Base-by-base conservation (phyloP, 1,140 invertebrate genomes). In the Lerema accius region DNA sequence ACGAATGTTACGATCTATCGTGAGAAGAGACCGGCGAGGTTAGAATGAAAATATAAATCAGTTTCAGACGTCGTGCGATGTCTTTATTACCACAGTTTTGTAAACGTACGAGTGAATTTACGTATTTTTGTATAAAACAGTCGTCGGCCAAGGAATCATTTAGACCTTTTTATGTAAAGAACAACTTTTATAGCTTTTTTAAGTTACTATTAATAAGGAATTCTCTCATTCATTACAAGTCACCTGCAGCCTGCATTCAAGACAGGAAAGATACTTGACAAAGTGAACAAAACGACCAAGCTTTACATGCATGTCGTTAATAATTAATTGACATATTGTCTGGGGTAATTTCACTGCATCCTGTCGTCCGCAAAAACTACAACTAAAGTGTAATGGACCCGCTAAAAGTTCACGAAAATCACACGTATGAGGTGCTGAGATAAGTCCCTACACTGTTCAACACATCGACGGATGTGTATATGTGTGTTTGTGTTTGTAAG, bases 381-480 rank as follows among this genome's bases (percentile, higher is more conserved):
- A 58, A 76, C 15, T 70, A 65, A 67, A 53, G 55, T 15, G 48
- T 63, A 59, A 63, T 62, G 53, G 62, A 67, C 55, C 56, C 56
- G 69, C 68, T 68, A 71, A 80, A 82, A 81, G 74, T 82, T 70
- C 73, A 83, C 78, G 67, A 86, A 87, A 81, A 83, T 87, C 75
- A 82, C 78, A 79, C 74, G 75, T n/a, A 81, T 76, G 67, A 55
- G 63, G 61, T 67, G 53, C 32, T 60, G 42, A 50, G 61, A 67
- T 65, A 56, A 66, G 73, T 79, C 69, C 67, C 69, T 69, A 66
- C 66, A 76, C 71, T 67, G 74, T 80, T 64, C 48, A 61, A 73
- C 67, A 76, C 71, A 65, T 56, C 73, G 63, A 26, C 63, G 70
- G 35, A 13, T 39, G 51, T 74, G 51, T 59, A 69, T 67, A 71